These are phyloP conservation scores for Adelognathus sp. DNA, from an alignment of 2,888 invertebrate species.

Conservation along the genomic window DNA sequence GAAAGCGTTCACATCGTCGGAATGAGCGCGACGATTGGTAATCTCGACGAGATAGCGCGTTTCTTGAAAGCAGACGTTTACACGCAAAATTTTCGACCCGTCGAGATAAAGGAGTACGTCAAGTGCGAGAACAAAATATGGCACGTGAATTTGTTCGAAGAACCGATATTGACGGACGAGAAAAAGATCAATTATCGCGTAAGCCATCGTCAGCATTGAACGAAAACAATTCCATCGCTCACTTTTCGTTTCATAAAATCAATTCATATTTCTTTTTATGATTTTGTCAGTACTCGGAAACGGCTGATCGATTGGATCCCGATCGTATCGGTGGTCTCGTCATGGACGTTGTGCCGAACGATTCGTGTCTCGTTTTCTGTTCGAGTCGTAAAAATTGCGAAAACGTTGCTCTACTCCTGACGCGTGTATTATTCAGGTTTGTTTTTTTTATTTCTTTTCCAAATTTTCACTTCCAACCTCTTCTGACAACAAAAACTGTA, in stretches of 20 bases:
- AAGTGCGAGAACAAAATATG: slow-evolving; percentile 87
- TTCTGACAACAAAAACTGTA: no score
- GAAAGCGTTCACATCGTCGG: slow-evolving; percentile 93
- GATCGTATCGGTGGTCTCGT: slow-evolving; percentile 91
- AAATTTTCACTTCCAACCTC: no score
- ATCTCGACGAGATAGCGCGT: slow-evolving; percentile 89
- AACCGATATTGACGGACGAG: slow-evolving; percentile 83
- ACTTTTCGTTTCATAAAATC: slow-evolving; percentile 35
- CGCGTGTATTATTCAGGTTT: slow-evolving; percentile 84
- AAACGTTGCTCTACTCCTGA: slow-evolving; percentile 91
- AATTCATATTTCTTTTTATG: slow-evolving; percentile 33
- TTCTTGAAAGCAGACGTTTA: slow-evolving; percentile 93
- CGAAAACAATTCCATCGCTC: slow-evolving; percentile 50
- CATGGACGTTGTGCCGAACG: slow-evolving; percentile 89
- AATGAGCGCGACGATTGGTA: slow-evolving; percentile 99
- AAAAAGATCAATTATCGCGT: slow-evolving; percentile 83
- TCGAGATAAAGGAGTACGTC: slow-evolving; percentile 91
- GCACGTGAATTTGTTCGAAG: slow-evolving; percentile 82
- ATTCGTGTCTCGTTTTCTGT: slow-evolving; percentile 95
- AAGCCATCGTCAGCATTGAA: slow-evolving; percentile 60
- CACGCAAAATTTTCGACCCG: slow-evolving; percentile 93
- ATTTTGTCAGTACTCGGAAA: slow-evolving; percentile 84
- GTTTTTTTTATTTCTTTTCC: slow-evolving; percentile 21
- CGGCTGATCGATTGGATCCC: slow-evolving; percentile 86
- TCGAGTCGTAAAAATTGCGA: slow-evolving; percentile 96